Base-by-base conservation (phyloP, 2,888 invertebrate genomes). In the Carabus problematicus region DNA sequence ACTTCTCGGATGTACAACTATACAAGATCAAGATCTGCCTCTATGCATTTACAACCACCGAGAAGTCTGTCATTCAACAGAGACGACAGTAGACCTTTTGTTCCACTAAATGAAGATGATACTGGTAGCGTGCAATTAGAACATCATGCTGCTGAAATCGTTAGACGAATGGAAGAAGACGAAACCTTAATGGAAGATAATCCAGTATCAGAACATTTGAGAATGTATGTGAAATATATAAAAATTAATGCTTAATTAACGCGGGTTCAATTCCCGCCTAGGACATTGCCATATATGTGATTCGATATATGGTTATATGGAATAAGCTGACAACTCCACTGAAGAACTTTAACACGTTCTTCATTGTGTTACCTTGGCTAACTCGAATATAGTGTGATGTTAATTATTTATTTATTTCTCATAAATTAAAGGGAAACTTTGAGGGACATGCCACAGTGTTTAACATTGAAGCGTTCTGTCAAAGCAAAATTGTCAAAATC, bases 381-480 rank as follows among this genome's bases (percentile, higher is more conserved):
- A 8, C 47, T n/a, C n/a, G n/a, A n/a, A n/a, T n/a, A n/a, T n/a
- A n/a, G n/a, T n/a, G n/a, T n/a, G 6, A 29, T 29, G 3, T 29
- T 29, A 29, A 49, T 1, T 3, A 52, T 52, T 18, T 18, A 52
- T 14, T 52, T 70, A 45, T 19, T 8, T 49, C 18, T 60, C 40
- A 43, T 42, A 8, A 56, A 71, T 77, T 80, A 9, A 74, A 89
- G 89, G 74, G 89, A 89, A 73, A 88, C 89, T 0, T 79, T 92
- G 45, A 83, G 89, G 54, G 88, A 89, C 70, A 84, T 92, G 76
- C 89, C 91, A 0, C 89, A 91, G 76, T 86, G 88, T 52, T 79
- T 92, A 68, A 88, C 89, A 1, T 84, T 90, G 75, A 92, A 91
- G 79, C 83, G 90, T 72, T 83, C 84, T 55, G 87, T 92, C 0